These are phyloP conservation scores for Steinernema khuongi DNA, from an alignment of 1,140 invertebrate genomes.

Conservation along the genomic window DNA sequence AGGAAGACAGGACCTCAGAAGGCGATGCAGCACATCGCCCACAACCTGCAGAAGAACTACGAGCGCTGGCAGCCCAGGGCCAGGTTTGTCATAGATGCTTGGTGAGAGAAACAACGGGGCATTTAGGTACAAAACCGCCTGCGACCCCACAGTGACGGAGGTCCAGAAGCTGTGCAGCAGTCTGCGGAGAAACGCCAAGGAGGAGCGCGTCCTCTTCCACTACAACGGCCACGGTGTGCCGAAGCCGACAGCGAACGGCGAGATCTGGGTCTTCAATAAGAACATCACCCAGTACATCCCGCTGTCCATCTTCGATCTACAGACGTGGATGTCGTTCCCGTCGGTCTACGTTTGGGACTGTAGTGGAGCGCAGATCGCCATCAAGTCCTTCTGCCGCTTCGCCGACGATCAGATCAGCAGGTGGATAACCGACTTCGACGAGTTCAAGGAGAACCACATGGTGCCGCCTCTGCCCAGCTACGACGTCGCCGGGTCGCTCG, in stretches of 20 bases:
- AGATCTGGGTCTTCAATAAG: conserved; percentile 99
- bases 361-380: conserved; percentile 86
- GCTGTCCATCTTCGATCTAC: conserved; percentile 91
- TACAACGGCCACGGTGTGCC: conserved; percentile 99
- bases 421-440: neutral
- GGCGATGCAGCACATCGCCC: conserved; percentile 84
- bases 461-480: neutral
- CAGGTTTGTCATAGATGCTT: conserved; percentile 47
- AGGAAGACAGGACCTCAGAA: conserved; percentile 80
- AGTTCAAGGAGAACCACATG: conserved; percentile 7
- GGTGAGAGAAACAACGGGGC: neutral
- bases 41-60: conserved; percentile 87
- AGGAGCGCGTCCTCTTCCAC: conserved; percentile 95
- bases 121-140: conserved; percentile 79
- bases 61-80: conserved; percentile 89
- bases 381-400: conserved; percentile 52
- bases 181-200: conserved; percentile 91
- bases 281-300: conserved; percentile 84
- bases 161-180: conserved; percentile 93
- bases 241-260: conserved; percentile 91
- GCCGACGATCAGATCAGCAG: conserved; percentile 41
- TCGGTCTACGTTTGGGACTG: conserved; percentile 99
- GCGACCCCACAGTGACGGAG: conserved; percentile 95
- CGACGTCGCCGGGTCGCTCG: neutral
- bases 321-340: conserved; percentile 96